phyloP scores from a whole-genome alignment of 2,797 vertebrate species.

The Menidia menidia region DNA sequence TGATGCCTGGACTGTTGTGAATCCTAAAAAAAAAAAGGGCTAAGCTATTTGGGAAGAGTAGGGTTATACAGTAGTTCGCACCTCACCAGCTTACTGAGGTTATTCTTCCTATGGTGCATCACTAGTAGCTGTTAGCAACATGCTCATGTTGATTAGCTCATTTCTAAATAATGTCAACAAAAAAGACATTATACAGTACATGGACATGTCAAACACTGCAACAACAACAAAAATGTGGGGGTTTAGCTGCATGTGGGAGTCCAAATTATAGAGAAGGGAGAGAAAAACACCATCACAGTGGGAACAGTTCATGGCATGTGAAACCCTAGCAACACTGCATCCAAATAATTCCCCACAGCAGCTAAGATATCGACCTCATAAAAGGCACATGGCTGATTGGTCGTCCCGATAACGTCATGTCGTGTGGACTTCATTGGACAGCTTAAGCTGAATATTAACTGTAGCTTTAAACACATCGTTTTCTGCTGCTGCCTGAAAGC shows the following conservation, averaged over 20 bases:
- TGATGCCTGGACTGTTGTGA: not conserved
- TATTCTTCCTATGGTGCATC: not conserved
- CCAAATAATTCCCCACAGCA: not conserved
- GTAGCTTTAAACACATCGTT: too few relatives aligned
- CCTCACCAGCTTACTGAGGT: too few relatives aligned
- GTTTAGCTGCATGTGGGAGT: not conserved
- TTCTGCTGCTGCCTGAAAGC: not conserved
- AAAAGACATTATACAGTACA: not conserved
- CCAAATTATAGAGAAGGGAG: too few relatives aligned
- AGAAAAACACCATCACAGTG: not conserved
- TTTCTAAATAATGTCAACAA: not conserved
- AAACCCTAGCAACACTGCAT: constrained; percentile 7
- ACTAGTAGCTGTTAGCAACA: not conserved
- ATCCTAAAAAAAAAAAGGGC: not conserved
- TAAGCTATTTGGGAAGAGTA: too few relatives aligned
- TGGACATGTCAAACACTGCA: constrained; percentile 8
- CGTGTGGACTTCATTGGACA: too few relatives aligned
- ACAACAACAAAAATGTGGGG: constrained; percentile 16
- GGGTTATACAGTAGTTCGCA: too few relatives aligned
- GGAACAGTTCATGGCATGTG: not conserved
- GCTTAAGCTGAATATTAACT: too few relatives aligned
- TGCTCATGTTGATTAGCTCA: constrained; percentile 8
- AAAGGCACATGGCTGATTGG: too few relatives aligned
- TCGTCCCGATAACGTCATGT: too few relatives aligned
- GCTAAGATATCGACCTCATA: not conserved